Evolutionary conservation across 2,888 invertebrate genomes (phyloP).

Genomic region (Agrypnus murinus): DNA sequence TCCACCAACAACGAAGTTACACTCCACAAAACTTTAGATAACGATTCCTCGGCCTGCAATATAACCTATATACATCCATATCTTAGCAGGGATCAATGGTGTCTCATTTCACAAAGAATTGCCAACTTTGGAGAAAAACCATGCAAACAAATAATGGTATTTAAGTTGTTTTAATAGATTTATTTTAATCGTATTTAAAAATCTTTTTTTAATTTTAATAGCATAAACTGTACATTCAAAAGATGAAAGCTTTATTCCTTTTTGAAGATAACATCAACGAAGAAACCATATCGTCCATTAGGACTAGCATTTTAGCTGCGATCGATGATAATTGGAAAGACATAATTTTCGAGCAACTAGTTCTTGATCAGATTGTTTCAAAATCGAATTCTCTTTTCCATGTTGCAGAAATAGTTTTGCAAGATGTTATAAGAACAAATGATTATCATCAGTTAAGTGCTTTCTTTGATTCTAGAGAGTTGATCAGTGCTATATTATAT

Average conservation of each 20-base stretch:
- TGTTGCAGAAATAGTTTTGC: constrained; percentile 53
- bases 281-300: constrained; percentile 59
- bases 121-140: constrained; percentile 68
- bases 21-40: constrained; percentile 57
- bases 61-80: constrained; percentile 67
- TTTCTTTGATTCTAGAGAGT: constrained; percentile 47
- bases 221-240: constrained; percentile 67
- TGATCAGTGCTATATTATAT: constrained; percentile 59
- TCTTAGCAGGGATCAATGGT: constrained; percentile 67
- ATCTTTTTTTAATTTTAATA: constrained; percentile 51
- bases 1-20: constrained; percentile 58
- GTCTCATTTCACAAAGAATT: constrained; percentile 67
- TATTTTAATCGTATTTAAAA: constrained; percentile 26
- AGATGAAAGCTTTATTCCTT: constrained; percentile 63
- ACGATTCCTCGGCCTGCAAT: constrained; percentile 63
- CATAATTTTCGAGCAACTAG: constrained; percentile 63
- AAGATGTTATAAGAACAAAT: constrained; percentile 37
- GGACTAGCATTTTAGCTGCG: constrained; percentile 58
- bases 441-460: constrained; percentile 7
- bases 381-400: constrained; percentile 49
- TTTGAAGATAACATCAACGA: constrained; percentile 63
- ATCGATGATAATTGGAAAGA: constrained; percentile 62
- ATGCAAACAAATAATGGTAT: constrained; percentile 64
- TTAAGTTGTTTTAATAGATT: no score
- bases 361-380: constrained; percentile 60